Evolutionary conservation across 2,113 vertebrate genomes (phyloP), one percentile per base, ranked within the genome.

Genomic region (Scytalopus superciliaris): DNA sequence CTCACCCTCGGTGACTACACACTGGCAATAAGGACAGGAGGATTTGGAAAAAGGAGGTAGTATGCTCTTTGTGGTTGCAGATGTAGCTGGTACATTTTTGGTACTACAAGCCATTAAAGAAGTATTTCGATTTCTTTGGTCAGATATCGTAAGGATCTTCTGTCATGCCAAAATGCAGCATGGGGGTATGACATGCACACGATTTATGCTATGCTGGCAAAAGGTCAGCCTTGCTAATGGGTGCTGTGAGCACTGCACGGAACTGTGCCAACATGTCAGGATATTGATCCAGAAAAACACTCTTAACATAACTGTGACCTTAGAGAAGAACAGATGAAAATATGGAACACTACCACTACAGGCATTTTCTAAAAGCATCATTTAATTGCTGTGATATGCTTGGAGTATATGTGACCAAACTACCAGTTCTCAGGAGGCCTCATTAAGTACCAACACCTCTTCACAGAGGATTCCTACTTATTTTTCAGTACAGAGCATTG

Each of bases 1-100:
- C 45, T 96, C 84, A 59, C 96, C 88, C 94, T 97, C 92, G 84
- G 96, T 37, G n/a, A 89, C 15, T 80, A 97, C 83, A 17, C 52
- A 49, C 70, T 96, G 87, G 79, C 96, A 98, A 55, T 97, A 98
- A 55, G 94, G 94, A 62, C 97, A 98, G 15, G 84, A 87, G 69
- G 90, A 97, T 52, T 96, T 97, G 80, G 24, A 75, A 95, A 69
- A 27, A 44, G 72, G 42, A 75, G 30, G 10, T 14, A 56, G 42
- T 27, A 12, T 25, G 28, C 37, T 66, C 40, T 81, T 49, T 63
- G 42, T 42, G 47, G 31, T 11, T 80, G 50, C 23, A 80, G 67
- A 64, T 17, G 10, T 5, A 88, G 47, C 17, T 25, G 31, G 50
- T 45, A 40, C 4, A 10, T 69, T 69, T 68, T 86, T 66, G 39